Percentiles rank a stretch among this genome's conserved stretches.
These are phyloP conservation scores for Cryptus viduatorius DNA, from an alignment of 2,888 invertebrate species.

Conservation along the genomic window DNA sequence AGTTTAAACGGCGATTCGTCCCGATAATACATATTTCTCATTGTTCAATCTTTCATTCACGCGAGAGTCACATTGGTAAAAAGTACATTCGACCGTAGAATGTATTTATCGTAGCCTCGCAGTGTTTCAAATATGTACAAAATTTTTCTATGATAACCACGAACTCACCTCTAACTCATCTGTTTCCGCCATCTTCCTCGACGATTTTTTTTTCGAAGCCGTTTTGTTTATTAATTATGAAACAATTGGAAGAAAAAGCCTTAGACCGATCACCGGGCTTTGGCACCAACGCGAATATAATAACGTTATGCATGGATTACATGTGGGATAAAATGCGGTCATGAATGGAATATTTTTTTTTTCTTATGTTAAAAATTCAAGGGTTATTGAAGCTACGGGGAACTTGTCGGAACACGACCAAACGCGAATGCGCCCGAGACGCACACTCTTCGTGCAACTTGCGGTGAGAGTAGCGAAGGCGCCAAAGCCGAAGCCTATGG, in stretches of 20 bases:
- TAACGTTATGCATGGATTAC: slow-evolving; percentile 12
- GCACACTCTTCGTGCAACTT: not conserved
- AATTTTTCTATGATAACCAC: slow-evolving; percentile 9
- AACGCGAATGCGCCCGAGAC: slow-evolving; percentile 16
- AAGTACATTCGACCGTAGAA: too few relatives aligned
- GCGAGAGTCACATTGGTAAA: not conserved
- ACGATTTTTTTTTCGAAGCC: slow-evolving; percentile 81
- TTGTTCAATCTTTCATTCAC: not conserved
- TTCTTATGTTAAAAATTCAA: not conserved
- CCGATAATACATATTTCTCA: not conserved
- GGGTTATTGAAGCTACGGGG: not conserved
- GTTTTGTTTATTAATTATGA: slow-evolving; percentile 73
- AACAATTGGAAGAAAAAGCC: not conserved
- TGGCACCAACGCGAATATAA: not conserved
- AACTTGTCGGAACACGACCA: slow-evolving; percentile 20
- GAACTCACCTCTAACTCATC: slow-evolving; percentile 83
- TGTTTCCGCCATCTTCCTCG: slow-evolving; percentile 83
- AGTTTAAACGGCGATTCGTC: slow-evolving; percentile 4
- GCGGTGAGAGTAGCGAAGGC: slow-evolving; percentile 1
- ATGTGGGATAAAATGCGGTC: not conserved
- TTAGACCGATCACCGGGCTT: not conserved
- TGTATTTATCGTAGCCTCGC: not conserved
- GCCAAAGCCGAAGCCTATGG: slow-evolving; percentile 10
- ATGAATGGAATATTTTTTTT: not conserved
- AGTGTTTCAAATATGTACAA: not conserved